A percentile compares a stretch with the other conserved stretches of the same genome.
Evolutionary conservation across 2,113 vertebrate species (phyloP).

Genomic region (Pseudopodoces humilis): DNA sequence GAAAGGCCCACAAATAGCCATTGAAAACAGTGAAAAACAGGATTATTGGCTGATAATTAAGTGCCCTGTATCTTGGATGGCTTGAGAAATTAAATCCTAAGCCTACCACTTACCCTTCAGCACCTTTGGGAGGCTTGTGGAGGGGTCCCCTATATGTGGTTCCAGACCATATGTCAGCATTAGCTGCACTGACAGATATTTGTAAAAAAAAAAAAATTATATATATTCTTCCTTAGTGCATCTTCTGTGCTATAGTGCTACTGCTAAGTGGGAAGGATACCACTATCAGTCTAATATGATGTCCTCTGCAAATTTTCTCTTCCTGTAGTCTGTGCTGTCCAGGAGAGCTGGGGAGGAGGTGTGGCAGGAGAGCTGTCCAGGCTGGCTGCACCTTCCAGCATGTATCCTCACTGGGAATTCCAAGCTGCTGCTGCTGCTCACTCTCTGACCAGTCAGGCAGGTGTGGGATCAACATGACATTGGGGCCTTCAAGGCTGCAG

Average conservation of each 20-base stretch:
- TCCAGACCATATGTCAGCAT: background rate
- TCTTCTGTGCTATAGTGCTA: background rate
- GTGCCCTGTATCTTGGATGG: background rate
- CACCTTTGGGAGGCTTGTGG: background rate
- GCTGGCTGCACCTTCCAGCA: conserved; percentile 69
- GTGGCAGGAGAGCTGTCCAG: conserved; percentile 64
- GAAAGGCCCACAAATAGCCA: background rate
- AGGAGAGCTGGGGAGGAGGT: conserved; percentile 57
- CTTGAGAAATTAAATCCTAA: background rate
- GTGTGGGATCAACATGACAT: background rate
- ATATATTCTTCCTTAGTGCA: background rate
- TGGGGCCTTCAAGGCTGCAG: background rate
- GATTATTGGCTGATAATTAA: background rate
- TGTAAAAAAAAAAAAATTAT: background rate
- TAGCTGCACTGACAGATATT: background rate
- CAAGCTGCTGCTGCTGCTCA: conserved; percentile 77
- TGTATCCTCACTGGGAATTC: conserved; percentile 75
- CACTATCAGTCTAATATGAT: background rate
- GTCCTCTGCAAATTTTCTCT: background rate
- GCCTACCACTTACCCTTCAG: background rate
- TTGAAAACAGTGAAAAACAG: background rate
- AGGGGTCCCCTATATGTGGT: background rate
- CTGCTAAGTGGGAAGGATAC: background rate
- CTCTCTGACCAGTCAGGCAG: background rate
- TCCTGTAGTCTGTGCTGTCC: conserved; percentile 64